Conservation (phyloP, 2,113 vertebrate species). For the Corydoras sp. region DNA sequence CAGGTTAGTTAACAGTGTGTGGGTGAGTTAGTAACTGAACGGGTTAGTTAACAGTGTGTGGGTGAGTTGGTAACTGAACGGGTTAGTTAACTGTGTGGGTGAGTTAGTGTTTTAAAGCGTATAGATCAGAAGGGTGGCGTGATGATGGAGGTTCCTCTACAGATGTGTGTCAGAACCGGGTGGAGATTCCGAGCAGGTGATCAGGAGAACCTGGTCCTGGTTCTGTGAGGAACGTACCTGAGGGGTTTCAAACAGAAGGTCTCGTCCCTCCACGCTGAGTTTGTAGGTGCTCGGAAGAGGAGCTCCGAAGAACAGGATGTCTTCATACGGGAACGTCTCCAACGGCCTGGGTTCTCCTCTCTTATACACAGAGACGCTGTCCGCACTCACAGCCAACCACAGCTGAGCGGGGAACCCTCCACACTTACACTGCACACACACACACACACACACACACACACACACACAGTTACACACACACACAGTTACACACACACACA, state of each 20-base stretch:
- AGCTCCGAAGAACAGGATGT: slow-evolving; percentile 87
- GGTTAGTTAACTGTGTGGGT: neutral
- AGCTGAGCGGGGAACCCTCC: slow-evolving; percentile 88
- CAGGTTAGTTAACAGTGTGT: too few relatives aligned
- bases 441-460: slow-evolving; percentile 71
- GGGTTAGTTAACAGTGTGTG: neutral
- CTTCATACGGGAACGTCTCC: slow-evolving; percentile 86
- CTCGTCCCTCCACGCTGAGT: slow-evolving; percentile 87
- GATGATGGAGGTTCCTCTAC: neutral
- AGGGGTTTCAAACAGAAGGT: slow-evolving; percentile 88
- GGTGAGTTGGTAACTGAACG: neutral
- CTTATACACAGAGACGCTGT: slow-evolving; percentile 85
- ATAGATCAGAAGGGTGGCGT: neutral
- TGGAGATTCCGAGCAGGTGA: too few relatives aligned
- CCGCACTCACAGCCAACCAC: slow-evolving; percentile 84
- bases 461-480: too few relatives aligned
- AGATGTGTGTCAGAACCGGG: neutral
- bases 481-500: too few relatives aligned
- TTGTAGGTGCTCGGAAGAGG: slow-evolving; percentile 83
- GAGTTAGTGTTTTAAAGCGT: neutral
- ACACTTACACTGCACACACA: slow-evolving; percentile 85
- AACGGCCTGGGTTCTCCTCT: slow-evolving; percentile 81
- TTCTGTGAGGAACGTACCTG: slow-evolving; percentile 63
- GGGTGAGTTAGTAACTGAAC: neutral
- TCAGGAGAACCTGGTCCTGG: neutral